Base-by-base conservation (phyloP, 2,888 invertebrate species). In the Drosophila sordidula region DNA sequence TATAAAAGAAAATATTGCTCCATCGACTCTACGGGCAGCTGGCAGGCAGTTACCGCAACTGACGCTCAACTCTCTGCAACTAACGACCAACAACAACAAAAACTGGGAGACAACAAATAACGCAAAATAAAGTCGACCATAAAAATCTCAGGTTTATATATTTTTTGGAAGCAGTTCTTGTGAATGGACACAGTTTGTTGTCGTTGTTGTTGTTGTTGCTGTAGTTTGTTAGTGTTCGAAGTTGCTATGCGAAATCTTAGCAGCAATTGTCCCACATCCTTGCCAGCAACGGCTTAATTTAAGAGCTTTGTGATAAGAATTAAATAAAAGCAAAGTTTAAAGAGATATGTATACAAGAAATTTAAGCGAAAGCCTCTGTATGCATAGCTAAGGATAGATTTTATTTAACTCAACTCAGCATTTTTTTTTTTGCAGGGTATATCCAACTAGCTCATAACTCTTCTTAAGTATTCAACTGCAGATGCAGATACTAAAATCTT, bases 131-230 rank as follows among this genome's bases (percentile, higher is more conserved):
- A 87, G 70, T 79, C 67, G 63, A 70, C 83, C 75, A 87, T 80
- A 85, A 87, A 81, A 87, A 85, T 87, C 88, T 77, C 75, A 83
- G 87, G 87, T 83, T 85, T 85, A 83, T 79, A 74, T 80, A 51
- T 61, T 67, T 62, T 47, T 49, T 45, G 38, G 39, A 51, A 73
- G 25, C 58, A 64, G 41, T 50, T 22, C 14, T 25, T 45, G 39
- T 52, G 42, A 69, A 51, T 69, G 69, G 41, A 46, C 70, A 52
- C 42, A 50, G 36, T 42, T 51, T 58, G 11, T 26, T 42, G 16
- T 6, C 25, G 29, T 38, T 56, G 14, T 42, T 59, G 32, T 25
- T 44, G 11, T 26, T 42, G 16, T 6, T 59, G 32, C 18, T 44
- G 16, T 39, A 56, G 42, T 32, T 34, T 42, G 38, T 36, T 42